Evolutionary conservation across 2,113 vertebrate species (phyloP), one percentile per base, ranked within the genome.

Genomic region (Protobothrops flavoviridis): DNA sequence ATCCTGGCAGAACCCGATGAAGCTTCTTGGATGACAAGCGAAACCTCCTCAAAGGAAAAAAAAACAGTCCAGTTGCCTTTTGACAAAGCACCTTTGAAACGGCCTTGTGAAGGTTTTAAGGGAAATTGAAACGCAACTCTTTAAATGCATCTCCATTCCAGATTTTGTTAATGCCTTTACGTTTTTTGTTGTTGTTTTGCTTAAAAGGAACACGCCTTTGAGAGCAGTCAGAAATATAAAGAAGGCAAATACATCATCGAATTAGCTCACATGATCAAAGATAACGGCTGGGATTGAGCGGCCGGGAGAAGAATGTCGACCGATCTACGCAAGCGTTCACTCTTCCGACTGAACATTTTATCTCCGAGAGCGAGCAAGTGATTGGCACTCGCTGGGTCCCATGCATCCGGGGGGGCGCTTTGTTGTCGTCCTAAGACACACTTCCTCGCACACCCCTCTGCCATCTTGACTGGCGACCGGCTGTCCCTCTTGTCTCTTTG

Each of bases 171-270:
- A 1, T 12, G 0, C 85, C 8, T 87, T 33, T 50, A 48, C 45
- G 94, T 94, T 92, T 55, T 93, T 52, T 8, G 0, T 85, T 5
- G 85, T 39, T 48, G 94, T 94, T 93, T 93, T 52, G 23, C 91
- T 88, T 95, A 24, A 91, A 45, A 99, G 99, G 99, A 99, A 97
- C 99, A 99, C 55, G 99, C 99, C 90, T 99, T 99, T 96, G 99
- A 99, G 97, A 98, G 99, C 98, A 99, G 99, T 98, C 99, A 99
- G 98, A 99, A 99, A 98, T 99, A 99, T 98, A 99, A 99, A 98
- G 99, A 99, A 98, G 99, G 99, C 96, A 99, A 99, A 98, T 99
- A 98, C 98, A 99, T 99, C 98, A 99, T 99, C 95, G 99, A 99
- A 98, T 98, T 99, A 95, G 99, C 99, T 96, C 99, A 99, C 98